These are phyloP conservation scores for Protaetia brevitarsis DNA, from an alignment of 1,140 invertebrate species.

Conservation along the genomic window DNA sequence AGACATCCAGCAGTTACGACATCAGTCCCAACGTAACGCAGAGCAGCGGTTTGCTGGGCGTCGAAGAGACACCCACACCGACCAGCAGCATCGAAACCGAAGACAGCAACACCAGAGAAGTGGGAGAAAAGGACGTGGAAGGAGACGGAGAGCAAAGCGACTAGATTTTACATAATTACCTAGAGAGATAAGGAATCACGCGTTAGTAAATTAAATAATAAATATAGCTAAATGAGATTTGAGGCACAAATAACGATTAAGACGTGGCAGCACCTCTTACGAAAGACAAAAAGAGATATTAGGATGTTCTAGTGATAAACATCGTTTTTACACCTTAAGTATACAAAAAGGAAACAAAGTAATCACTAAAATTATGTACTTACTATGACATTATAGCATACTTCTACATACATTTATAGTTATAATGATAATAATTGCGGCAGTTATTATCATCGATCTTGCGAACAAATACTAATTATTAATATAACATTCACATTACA, in stretches of 20 bases:
- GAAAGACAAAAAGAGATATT: neutral
- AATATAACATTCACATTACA: no score
- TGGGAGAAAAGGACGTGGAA: conserved; percentile 56
- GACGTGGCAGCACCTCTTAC: neutral
- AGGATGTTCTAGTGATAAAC: neutral
- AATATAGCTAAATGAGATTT: conserved; percentile 1
- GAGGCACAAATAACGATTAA: neutral
- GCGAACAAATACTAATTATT: neutral
- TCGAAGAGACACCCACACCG: conserved; percentile 56
- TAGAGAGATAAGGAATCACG: neutral
- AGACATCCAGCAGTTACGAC: conserved; percentile 29
- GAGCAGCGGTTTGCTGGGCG: conserved; percentile 37
- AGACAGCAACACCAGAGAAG: conserved; percentile 55
- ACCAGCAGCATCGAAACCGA: conserved; percentile 61
- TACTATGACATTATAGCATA: no score
- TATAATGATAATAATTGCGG: conserved; percentile 12
- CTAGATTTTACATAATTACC: conserved; percentile 36
- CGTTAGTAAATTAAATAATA: neutral
- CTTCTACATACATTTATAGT: no score
- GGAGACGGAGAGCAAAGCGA: conserved; percentile 61
- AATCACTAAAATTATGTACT: no score
- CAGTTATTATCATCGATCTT: conserved; percentile 22
- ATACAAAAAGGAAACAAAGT: no score
- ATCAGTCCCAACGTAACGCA: conserved; percentile 30
- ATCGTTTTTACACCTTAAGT: neutral